Evolutionary conservation across 2,797 vertebrate genomes (phyloP).

Genomic region (Anguilla anguilla): DNA sequence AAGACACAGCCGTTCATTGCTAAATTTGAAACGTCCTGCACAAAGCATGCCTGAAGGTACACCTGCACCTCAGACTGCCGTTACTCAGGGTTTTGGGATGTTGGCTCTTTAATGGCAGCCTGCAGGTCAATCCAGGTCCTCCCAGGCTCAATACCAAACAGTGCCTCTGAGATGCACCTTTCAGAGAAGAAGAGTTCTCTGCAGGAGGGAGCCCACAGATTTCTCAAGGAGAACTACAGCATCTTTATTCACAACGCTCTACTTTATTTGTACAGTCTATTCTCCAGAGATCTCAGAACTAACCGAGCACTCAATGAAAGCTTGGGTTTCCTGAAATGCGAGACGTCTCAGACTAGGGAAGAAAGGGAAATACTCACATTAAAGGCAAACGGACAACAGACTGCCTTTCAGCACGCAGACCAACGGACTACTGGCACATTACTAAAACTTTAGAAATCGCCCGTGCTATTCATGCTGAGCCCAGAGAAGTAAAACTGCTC

Average conservation of each 20-base stretch:
- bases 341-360: background rate
- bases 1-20: background rate
- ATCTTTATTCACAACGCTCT: background rate
- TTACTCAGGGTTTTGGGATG: background rate
- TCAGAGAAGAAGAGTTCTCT: background rate
- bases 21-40: background rate
- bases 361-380: background rate
- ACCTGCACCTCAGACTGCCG: background rate
- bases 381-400: background rate
- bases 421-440: background rate
- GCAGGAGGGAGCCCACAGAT: background rate
- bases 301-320: background rate
- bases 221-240: background rate
- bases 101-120: background rate
- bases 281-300: background rate
- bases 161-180: background rate
- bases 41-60: background rate
- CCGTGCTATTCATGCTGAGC: background rate
- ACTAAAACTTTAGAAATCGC: background rate
- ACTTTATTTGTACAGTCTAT: conserved; percentile 7
- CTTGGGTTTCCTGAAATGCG: conserved; percentile 16
- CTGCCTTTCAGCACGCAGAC: background rate
- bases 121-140: background rate
- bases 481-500: background rate
- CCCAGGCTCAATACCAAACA: background rate